Evolutionary conservation across 2,113 vertebrate species (phyloP).

Genomic region (Ctenodactylus gundi): DNA sequence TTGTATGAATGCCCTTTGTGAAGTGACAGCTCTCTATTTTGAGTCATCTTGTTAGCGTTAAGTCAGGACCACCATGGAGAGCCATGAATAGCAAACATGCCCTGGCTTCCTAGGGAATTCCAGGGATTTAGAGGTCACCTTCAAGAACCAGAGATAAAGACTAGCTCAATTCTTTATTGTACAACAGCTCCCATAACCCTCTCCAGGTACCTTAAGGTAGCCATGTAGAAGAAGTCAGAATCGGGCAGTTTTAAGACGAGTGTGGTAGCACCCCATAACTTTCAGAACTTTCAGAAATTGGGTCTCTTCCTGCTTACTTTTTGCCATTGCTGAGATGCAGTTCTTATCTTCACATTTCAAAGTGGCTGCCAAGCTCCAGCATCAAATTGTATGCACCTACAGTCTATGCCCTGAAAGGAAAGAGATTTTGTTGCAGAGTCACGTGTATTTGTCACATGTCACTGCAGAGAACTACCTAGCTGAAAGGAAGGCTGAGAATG

Average conservation of each 20-base stretch:
- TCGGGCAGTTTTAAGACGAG: not conserved
- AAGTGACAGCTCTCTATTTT: not conserved
- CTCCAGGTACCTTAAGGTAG: not conserved
- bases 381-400: accelerated
- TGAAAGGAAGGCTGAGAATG: not conserved
- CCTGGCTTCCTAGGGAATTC: not conserved
- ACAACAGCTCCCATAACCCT: not conserved
- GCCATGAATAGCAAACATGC: not conserved
- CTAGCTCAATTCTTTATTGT: not conserved
- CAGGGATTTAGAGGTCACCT: not conserved
- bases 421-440: not conserved
- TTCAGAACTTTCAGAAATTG: not conserved
- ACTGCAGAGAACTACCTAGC: not conserved
- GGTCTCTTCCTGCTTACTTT: not conserved
- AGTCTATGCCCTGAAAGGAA: too few species aligned
- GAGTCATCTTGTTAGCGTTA: not conserved
- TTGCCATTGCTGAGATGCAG: not conserved
- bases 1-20: not conserved
- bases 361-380: too few species aligned
- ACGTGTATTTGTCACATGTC: not conserved
- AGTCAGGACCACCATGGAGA: not conserved
- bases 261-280: not conserved
- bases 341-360: not conserved
- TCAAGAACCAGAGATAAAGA: not conserved
- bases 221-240: not conserved